Conservation (phyloP, 2,797 vertebrate genomes). For the Melanotaenia trifasciata region DNA sequence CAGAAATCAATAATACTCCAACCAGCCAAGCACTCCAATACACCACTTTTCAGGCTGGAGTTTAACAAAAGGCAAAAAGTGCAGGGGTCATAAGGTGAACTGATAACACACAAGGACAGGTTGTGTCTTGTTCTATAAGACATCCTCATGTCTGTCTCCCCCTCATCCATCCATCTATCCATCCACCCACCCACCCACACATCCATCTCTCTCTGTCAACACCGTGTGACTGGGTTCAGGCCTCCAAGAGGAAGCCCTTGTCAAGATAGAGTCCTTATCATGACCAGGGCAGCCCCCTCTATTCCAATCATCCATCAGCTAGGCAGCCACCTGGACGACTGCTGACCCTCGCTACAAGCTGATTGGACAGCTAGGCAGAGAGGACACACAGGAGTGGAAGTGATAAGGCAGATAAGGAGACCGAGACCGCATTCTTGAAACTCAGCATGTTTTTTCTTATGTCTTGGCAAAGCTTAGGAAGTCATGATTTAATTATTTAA, state of each 20-base stretch:
- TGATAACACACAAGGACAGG: slow-evolving; percentile 68
- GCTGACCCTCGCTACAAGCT: slow-evolving; percentile 65
- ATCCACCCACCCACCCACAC: slow-evolving; percentile 61
- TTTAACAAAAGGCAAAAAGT: slow-evolving; percentile 17
- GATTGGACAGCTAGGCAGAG: slow-evolving; percentile 44
- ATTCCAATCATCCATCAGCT: slow-evolving; percentile 80
- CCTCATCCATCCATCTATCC: slow-evolving; percentile 61
- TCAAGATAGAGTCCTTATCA: slow-evolving; percentile 84
- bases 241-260: slow-evolving; percentile 78
- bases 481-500: neutral
- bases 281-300: slow-evolving; percentile 54
- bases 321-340: slow-evolving; percentile 76
- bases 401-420: slow-evolving; percentile 61
- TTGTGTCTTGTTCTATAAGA: slow-evolving; percentile 71
- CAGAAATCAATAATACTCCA: slow-evolving; percentile 9
- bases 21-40: neutral
- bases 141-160: slow-evolving; percentile 60
- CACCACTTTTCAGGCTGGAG: slow-evolving; percentile 15
- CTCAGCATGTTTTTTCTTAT: slow-evolving; percentile 26
- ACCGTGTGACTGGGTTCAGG: slow-evolving; percentile 66
- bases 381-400: slow-evolving; percentile 48
- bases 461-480: neutral
- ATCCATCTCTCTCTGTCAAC: slow-evolving; percentile 78
- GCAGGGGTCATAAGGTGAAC: slow-evolving; percentile 64
- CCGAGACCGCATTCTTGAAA: slow-evolving; percentile 48